Percentiles rank a stretch among this genome's conserved stretches.
These are phyloP conservation scores for Oedothorax gibbosus DNA, from an alignment of 1,140 invertebrate genomes.

Conservation along the genomic window DNA sequence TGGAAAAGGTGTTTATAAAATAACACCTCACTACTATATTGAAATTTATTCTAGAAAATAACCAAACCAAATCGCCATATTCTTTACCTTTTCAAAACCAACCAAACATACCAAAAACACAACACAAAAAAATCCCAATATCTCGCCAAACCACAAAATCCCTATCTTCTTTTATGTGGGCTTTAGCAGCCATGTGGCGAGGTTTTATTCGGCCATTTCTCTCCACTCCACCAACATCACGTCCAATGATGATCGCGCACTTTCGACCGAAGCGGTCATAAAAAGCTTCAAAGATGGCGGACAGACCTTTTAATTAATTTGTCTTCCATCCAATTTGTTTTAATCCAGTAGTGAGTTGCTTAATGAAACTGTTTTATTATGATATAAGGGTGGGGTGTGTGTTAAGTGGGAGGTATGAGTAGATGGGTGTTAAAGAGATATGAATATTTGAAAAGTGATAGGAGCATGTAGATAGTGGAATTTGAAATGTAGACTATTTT, in stretches of 20 bases:
- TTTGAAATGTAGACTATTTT: too few relatives aligned
- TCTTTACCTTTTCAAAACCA: background rate
- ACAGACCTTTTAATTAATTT: slow-evolving; percentile 33
- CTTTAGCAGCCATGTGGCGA: slow-evolving; percentile 17
- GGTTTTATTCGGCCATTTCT: slow-evolving; percentile 37
- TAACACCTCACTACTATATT: too few relatives aligned
- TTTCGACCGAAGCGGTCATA: background rate
- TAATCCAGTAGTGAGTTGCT: slow-evolving; percentile 1
- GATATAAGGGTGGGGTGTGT: background rate
- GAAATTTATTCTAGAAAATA: background rate
- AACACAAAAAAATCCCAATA: background rate
- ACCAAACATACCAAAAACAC: too few relatives aligned
- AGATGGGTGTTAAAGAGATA: background rate
- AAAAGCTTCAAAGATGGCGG: background rate
- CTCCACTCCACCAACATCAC: slow-evolving; percentile 9
- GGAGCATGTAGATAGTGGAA: too few relatives aligned
- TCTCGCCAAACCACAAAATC: background rate
- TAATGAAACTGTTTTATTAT: slow-evolving; percentile 22
- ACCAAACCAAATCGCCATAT: background rate
- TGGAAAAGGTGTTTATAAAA: too few relatives aligned
- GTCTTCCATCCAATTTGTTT: slow-evolving; percentile 30
- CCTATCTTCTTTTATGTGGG: slow-evolving; percentile 10
- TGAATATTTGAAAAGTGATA: background rate
- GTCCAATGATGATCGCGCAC: background rate
- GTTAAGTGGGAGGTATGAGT: background rate